Conservation (phyloP, 1,140 invertebrate species). For the Euborellia annulipes region DNA sequence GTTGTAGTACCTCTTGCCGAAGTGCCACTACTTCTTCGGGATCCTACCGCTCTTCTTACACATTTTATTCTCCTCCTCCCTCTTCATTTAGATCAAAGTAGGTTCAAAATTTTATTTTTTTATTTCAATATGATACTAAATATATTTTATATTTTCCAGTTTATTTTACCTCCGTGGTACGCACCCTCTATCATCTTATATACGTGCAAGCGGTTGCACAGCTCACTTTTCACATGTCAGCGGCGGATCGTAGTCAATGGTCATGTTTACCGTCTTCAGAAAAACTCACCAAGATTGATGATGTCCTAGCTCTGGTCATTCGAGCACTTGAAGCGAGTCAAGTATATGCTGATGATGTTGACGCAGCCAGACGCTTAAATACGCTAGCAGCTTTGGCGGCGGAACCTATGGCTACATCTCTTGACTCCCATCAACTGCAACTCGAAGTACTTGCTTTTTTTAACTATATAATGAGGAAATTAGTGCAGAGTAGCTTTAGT, state of each 20-base stretch:
- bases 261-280: not conserved
- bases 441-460: no score
- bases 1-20: slow-evolving; percentile 37
- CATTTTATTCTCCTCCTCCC: slow-evolving; percentile 77
- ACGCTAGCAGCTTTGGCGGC: no score
- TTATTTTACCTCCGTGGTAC: slow-evolving; percentile 72
- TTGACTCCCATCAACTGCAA: no score
- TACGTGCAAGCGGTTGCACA: slow-evolving; percentile 75
- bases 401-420: no score
- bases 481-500: no score
- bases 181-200: slow-evolving; percentile 70
- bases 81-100: slow-evolving; percentile 70
- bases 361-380: no score
- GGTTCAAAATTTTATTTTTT: slow-evolving; percentile 20
- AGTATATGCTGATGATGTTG: slow-evolving; percentile 24
- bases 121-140: no score
- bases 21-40: slow-evolving; percentile 68
- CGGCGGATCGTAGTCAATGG: slow-evolving; percentile 27
- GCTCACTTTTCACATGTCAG: slow-evolving; percentile 45
- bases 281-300: slow-evolving; percentile 1
- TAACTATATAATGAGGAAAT: no score
- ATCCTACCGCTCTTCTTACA: slow-evolving; percentile 67
- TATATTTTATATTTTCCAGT: slow-evolving; percentile 51
- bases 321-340: slow-evolving; percentile 30
- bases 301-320: slow-evolving; percentile 30